These are phyloP conservation scores for Meandrusa payeni DNA, from an alignment of 2,888 invertebrate genomes.

Conservation along the genomic window DNA sequence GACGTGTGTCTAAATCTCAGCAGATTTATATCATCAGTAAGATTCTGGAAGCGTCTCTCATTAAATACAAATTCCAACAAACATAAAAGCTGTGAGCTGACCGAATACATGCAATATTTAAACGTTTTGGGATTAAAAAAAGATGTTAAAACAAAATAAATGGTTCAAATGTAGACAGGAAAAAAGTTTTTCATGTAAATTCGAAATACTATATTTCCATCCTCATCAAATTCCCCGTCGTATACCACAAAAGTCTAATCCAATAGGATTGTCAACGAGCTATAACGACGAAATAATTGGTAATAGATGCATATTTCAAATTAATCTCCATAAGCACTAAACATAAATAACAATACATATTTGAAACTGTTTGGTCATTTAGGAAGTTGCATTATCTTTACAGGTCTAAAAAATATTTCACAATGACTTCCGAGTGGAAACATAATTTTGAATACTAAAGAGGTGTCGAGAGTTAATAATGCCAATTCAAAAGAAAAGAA, in stretches of 20 bases:
- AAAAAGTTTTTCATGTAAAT: conserved; percentile 17
- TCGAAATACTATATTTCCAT: conserved; percentile 21
- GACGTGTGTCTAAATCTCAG: too few species aligned
- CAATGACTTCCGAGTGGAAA: conserved; percentile 14
- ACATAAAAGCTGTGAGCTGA: too few species aligned
- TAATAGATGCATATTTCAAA: conserved; percentile 4
- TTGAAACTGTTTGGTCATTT: conserved; percentile 5
- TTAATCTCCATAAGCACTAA: conserved; percentile 6
- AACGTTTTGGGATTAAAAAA: too few species aligned
- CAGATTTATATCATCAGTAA: too few species aligned
- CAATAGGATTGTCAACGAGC: conserved; percentile 9
- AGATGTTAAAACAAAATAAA: neutral
- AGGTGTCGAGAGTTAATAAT: conserved; percentile 54
- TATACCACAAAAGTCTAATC: conserved; percentile 22
- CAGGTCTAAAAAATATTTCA: conserved; percentile 1
- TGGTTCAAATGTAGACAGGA: conserved; percentile 7
- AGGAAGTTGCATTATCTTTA: conserved; percentile 2
- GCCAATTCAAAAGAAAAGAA: conserved; percentile 78
- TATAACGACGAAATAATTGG: conserved; percentile 1
- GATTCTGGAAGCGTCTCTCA: too few species aligned
- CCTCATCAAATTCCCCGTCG: conserved; percentile 8
- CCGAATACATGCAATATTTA: too few species aligned
- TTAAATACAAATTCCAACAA: too few species aligned
- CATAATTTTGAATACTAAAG: conserved; percentile 39
- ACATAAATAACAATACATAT: conserved; percentile 19